These are phyloP conservation scores for Sarotherodon lohbergeri DNA, from an alignment of 2,113 vertebrate genomes.

Conservation along the genomic window DNA sequence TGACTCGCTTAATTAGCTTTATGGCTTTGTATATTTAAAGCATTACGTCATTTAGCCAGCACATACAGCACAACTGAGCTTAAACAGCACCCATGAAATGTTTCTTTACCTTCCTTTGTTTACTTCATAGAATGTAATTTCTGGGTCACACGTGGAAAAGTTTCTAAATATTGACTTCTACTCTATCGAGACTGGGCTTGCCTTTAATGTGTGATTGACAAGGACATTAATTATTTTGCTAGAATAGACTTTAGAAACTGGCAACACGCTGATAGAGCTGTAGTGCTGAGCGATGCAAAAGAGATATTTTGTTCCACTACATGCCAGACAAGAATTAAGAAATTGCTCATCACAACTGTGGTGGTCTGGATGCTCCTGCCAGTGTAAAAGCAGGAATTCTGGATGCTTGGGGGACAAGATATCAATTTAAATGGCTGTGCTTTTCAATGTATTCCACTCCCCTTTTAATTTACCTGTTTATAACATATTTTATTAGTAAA, in stretches of 20 bases:
- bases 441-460: background rate
- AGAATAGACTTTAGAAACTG: background rate
- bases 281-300: background rate
- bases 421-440: background rate
- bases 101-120: background rate
- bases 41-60: background rate
- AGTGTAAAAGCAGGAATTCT: background rate
- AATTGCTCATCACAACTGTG: background rate
- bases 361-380: background rate
- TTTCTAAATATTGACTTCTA: background rate
- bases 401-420: background rate
- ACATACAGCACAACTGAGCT: background rate
- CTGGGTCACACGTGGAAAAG: background rate
- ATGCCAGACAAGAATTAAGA: background rate
- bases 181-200: background rate
- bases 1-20: slow-evolving; percentile 51
- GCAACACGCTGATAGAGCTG: background rate
- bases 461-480: background rate
- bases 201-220: slow-evolving; percentile 12
- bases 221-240: slow-evolving; percentile 17
- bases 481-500: background rate
- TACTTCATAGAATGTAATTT: background rate
- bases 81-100: background rate
- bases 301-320: slow-evolving; percentile 11
- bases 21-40: slow-evolving; percentile 38